Evolutionary conservation across 2,113 vertebrate species (phyloP).

Genomic region (Podilymbus podiceps): DNA sequence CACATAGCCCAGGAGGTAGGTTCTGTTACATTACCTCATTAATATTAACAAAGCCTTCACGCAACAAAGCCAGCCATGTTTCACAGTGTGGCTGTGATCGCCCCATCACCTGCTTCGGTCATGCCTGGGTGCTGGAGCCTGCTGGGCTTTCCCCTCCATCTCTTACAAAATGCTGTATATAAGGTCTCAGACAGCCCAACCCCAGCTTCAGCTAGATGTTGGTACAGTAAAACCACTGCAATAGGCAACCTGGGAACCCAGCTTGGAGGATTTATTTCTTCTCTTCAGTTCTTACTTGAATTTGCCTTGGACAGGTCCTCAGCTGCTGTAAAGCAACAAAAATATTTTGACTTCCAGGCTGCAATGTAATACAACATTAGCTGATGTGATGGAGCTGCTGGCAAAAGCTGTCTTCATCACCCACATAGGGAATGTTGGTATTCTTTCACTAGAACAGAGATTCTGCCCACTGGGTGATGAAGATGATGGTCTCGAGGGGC

Average conservation of each 20-base stretch:
- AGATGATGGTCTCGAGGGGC: accelerated
- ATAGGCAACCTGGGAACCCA: not conserved
- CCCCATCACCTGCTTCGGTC: not conserved
- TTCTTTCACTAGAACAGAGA: not conserved
- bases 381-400: not conserved
- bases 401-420: not conserved
- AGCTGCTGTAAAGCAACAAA: not conserved
- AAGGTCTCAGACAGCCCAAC: too few relatives aligned
- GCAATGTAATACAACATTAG: not conserved
- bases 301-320: not conserved
- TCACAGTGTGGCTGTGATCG: not conserved
- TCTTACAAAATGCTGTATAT: too few relatives aligned
- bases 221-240: not conserved
- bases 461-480: not conserved
- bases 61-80: not conserved
- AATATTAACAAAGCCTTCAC: not conserved
- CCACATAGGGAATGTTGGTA: too few relatives aligned
- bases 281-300: not conserved
- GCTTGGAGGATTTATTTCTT: not conserved
- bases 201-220: not conserved
- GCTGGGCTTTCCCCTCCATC: not conserved
- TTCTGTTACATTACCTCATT: not conserved
- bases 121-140: not conserved
- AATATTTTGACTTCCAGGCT: not conserved
- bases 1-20: not conserved